phyloP scores from a whole-genome alignment of 1,140 invertebrate genomes.

The Neodiprion pinetum region DNA sequence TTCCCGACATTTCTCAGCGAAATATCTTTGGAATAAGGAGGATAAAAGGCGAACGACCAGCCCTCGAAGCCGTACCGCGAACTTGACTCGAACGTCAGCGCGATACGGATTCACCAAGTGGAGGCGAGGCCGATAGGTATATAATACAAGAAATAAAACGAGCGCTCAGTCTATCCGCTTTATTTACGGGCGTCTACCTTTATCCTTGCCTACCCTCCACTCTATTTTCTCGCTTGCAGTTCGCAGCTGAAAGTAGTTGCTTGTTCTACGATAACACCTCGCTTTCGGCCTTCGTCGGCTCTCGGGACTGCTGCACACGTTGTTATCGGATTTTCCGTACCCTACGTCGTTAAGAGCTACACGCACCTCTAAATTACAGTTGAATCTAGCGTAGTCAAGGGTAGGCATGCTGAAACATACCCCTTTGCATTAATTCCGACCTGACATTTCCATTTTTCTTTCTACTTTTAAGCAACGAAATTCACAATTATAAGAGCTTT shows the following conservation, averaged over 20 bases:
- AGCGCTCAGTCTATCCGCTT: not conserved
- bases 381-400: not conserved
- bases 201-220: not conserved
- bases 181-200: not conserved
- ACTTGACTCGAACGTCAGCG: too few species aligned
- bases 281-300: not conserved
- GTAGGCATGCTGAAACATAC: too few species aligned
- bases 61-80: too few species aligned
- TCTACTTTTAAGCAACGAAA: too few species aligned
- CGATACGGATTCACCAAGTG: not conserved
- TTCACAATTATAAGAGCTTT: too few species aligned
- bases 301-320: not conserved
- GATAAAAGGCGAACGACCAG: too few species aligned
- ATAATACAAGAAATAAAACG: not conserved
- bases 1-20: too few species aligned
- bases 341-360: not conserved
- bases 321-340: not conserved
- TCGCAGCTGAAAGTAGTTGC: conserved; percentile 1
- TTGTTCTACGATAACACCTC: not conserved
- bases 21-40: too few species aligned
- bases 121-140: not conserved
- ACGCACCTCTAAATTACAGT: not conserved
- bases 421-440: too few species aligned
- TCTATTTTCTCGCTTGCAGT: not conserved
- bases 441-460: too few species aligned